Base-by-base conservation (phyloP, 2,797 vertebrate genomes). In the Anguilla anguilla region DNA sequence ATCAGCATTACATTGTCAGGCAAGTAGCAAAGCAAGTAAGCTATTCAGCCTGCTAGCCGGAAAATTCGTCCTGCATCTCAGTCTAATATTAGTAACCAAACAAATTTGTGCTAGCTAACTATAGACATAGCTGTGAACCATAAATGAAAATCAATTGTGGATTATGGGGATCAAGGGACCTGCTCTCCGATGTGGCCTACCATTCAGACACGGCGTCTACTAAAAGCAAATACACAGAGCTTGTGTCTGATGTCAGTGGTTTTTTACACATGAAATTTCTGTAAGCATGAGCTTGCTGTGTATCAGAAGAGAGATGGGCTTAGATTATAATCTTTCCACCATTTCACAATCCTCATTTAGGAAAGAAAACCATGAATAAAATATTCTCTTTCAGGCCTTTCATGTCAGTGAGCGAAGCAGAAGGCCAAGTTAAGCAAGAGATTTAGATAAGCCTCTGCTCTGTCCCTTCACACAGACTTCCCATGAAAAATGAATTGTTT, bases 261-360 rank as follows among this genome's bases (percentile, higher is more conserved):
- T 82, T 82, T 82, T 51, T 31, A 82, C 72, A 49, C 46, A 82
- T 82, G 13, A n/a, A 4, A 49, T 82, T 82, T 51, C 46, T 49
- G 79, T 43, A 10, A 22, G 69, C 69, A 77, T 77, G 11, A 39
- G 72, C 72, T 77, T 39, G 35, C 31, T 35, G 72, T 22, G 39
- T 46, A 46, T 79, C 15, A 79, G 46, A 74, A 74, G 15, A 22
- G n/a, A 13, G 10, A 72, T 22, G 31, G 35, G 39, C 74, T 79
- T 17, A 79, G 1, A 51, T n/a, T 49, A 82, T 82, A 82, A 51
- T 82, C 43, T 51, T 82, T 51, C 77, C 11, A 77, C 79, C 19
- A 82, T 49, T n/a, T 5, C 3, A 82, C 51, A 82, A n/a, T 3
- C 7, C 46, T 28, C 46, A 82, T 51, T 82, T 82, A 28, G 46